These are phyloP conservation scores for Thaumatotibia leucotreta DNA, from an alignment of 1,140 invertebrate genomes.

Conservation along the genomic window DNA sequence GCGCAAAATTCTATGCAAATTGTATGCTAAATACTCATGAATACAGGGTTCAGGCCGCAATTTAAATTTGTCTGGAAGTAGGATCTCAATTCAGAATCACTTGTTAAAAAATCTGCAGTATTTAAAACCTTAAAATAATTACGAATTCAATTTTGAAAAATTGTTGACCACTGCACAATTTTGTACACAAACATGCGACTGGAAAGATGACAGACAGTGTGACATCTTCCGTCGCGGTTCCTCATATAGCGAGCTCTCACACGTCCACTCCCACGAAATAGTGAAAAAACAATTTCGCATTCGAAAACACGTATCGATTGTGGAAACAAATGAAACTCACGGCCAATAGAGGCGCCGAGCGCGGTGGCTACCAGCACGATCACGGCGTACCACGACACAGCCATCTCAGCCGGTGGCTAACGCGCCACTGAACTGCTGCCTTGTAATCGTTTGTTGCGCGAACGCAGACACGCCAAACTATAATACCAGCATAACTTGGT, in stretches of 20 bases:
- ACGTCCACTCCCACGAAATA: too few species aligned
- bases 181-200: too few species aligned
- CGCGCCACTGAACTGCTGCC: slow-evolving; percentile 57
- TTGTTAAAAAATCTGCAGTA: neutral
- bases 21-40: neutral
- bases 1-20: neutral
- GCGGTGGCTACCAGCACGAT: slow-evolving; percentile 52
- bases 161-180: too few species aligned
- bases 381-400: slow-evolving; percentile 54
- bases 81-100: neutral
- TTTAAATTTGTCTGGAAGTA: neutral
- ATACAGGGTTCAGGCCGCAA: neutral
- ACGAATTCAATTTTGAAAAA: too few species aligned
- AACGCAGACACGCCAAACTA: slow-evolving; percentile 17
- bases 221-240: too few species aligned
- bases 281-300: too few species aligned
- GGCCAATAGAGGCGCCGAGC: slow-evolving; percentile 57
- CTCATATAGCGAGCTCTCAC: too few species aligned
- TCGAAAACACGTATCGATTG: slow-evolving; percentile 30
- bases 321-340: slow-evolving; percentile 44
- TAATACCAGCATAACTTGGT: neutral
- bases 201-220: too few species aligned
- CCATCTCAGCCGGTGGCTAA: slow-evolving; percentile 55
- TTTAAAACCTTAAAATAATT: neutral
- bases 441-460: slow-evolving; percentile 41